These are phyloP conservation scores for Diuraphis noxia DNA, from an alignment of 1,140 invertebrate species.

Conservation along the genomic window DNA sequence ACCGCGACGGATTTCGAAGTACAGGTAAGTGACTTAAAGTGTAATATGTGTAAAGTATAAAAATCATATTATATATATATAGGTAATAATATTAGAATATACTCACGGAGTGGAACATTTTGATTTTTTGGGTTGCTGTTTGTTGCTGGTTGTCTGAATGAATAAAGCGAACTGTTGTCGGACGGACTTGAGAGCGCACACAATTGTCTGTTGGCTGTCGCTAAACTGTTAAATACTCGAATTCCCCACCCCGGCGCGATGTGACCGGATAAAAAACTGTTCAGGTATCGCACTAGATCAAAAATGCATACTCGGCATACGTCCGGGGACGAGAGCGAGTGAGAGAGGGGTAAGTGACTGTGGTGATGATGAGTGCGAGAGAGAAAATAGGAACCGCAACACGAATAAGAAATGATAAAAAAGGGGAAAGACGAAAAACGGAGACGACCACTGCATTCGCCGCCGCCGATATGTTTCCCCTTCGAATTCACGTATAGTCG, in stretches of 20 bases:
- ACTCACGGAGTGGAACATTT: conserved; percentile 19
- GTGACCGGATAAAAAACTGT: background rate
- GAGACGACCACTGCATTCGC: background rate
- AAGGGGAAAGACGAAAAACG: conserved; percentile 27
- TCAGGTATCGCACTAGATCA: conserved; percentile 13
- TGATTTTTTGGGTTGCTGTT: background rate
- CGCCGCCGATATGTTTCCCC: conserved; percentile 3
- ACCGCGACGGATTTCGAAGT: background rate
- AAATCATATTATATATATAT: background rate
- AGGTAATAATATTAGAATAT: background rate
- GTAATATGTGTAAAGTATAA: background rate
- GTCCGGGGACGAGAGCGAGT: background rate
- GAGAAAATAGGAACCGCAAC: background rate
- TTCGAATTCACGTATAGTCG: background rate
- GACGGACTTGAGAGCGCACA: conserved; percentile 35
- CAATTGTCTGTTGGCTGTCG: conserved; percentile 7
- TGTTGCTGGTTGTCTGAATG: background rate
- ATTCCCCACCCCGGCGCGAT: conserved; percentile 17
- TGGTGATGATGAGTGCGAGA: background rate
- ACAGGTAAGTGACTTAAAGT: background rate
- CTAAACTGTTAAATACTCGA: background rate
- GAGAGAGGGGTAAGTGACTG: background rate
- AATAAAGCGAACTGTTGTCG: background rate
- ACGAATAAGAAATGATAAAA: background rate
- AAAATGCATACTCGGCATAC: background rate